Base-by-base conservation (phyloP, 1,140 invertebrate genomes). In the Paramacrobiotus metropolitanus region DNA sequence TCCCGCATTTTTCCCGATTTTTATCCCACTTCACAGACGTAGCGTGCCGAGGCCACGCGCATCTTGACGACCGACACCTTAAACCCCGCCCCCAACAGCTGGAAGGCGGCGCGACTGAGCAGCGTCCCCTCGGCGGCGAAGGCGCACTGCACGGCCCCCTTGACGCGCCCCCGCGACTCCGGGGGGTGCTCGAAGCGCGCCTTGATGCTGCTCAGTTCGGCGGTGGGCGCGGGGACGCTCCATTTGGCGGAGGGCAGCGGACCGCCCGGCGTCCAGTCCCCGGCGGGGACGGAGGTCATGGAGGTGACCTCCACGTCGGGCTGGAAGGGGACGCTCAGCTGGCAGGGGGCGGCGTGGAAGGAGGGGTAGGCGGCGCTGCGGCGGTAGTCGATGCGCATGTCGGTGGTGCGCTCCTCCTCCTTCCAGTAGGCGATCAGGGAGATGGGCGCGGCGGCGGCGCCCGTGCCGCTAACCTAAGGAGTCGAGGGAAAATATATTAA, bases 371-470 rank as follows among this genome's bases (percentile, higher is more conserved):
- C 9, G 48, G 24, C 24, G 28, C 24, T 55, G 4, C 48, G 15
- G 15, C 48, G 48, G 28, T 20, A 55, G 24, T 55, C 48, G 24
- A 55, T 15, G 15, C 48, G 48, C 48, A 55, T 55, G 48, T 55
- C 48, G 4, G 48, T 55, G 48, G 15, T 15, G 24, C 15, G 15
- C 24, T 55, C 15, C 4, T 55, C 48, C 15, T 55, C 15, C 48
- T 55, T 55, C 48, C 48, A 55, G 48, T 55, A 55, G 48, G 15
- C 15, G 48, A 55, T 24, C 48, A 55, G 48, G 48, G 15, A 24
- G 48, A 55, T 15, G 24, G 48, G 48, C 4, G 48, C 48, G 15
- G 9, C 15, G 9, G 15, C 15, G 15, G 24, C 48, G 4, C 48
- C 48, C 15, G 48, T 20, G 48, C 15, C 9, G n/a, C 34, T 15